phyloP scores from a whole-genome alignment of 2,797 vertebrate genomes.

The Tragopan temminckii region DNA sequence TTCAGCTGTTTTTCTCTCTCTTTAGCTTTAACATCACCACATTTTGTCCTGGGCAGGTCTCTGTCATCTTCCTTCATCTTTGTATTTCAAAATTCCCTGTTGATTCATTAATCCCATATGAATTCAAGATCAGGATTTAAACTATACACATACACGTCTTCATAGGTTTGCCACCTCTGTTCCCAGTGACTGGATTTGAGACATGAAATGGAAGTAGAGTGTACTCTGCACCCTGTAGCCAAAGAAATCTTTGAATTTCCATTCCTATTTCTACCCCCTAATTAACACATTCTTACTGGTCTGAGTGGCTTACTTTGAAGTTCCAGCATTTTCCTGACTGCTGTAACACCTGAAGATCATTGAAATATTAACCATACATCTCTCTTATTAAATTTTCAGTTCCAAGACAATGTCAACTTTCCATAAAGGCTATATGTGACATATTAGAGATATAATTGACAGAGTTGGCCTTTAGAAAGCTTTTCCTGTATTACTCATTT shows the following conservation, averaged over 20 bases:
- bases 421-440: background rate
- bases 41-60: background rate
- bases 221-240: background rate
- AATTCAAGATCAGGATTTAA: background rate
- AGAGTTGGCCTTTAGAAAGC: conserved; percentile 29
- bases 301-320: background rate
- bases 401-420: background rate
- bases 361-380: background rate
- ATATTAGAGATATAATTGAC: conserved; percentile 33
- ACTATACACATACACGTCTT: background rate
- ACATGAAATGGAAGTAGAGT: background rate
- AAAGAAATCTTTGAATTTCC: background rate
- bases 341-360: background rate
- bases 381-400: background rate
- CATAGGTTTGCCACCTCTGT: background rate
- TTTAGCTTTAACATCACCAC: background rate
- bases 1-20: background rate
- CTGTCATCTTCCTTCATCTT: background rate
- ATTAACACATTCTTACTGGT: background rate
- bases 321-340: background rate
- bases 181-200: background rate
- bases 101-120: background rate
- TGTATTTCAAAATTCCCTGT: background rate
- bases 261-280: background rate
- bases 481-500: background rate